These are phyloP conservation scores for Nematopogon swammerdamellus DNA, from an alignment of 2,888 invertebrate genomes.

Conservation along the genomic window DNA sequence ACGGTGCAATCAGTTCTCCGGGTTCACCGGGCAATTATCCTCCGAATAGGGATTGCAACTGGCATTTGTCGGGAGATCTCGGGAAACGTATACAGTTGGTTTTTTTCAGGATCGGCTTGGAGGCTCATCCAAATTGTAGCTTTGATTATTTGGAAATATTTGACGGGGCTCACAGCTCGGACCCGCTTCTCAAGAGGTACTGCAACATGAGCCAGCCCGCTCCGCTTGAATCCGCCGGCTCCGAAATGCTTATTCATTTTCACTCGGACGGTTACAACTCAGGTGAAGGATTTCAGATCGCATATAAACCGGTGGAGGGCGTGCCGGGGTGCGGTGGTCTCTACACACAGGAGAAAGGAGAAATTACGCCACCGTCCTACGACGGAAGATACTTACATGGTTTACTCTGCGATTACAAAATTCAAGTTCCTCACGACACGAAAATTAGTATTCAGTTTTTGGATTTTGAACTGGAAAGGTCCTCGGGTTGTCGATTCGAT, in stretches of 20 bases:
- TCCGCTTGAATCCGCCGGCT: conserved; percentile 66
- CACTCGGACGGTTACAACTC: conserved; percentile 69
- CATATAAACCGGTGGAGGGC: conserved; percentile 69
- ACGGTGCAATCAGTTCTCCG: conserved; percentile 80
- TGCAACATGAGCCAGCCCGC: conserved; percentile 75
- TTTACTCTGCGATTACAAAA: conserved; percentile 76
- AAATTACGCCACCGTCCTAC: conserved; percentile 61
- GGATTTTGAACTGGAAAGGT: conserved; percentile 61
- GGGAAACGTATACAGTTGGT: conserved; percentile 78
- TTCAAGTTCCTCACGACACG: conserved; percentile 61
- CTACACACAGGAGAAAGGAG: conserved; percentile 61
- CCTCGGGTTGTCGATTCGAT: conserved; percentile 61
- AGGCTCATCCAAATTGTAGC: conserved; percentile 68
- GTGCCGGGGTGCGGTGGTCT: conserved; percentile 82
- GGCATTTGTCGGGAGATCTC: conserved; percentile 64
- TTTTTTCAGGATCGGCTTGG: conserved; percentile 76
- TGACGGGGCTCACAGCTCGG: conserved; percentile 46
- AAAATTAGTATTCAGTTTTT: conserved; percentile 64
- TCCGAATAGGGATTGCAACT: conserved; percentile 77
- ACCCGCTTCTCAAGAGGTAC: conserved; percentile 59
- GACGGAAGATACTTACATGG: conserved; percentile 54
- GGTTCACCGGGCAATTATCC: conserved; percentile 90
- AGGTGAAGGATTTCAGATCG: conserved; percentile 83
- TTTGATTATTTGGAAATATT: conserved; percentile 72
- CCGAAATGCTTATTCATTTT: conserved; percentile 66